Conservation (phyloP, 2,888 invertebrate genomes). For the Merodon equestris region DNA sequence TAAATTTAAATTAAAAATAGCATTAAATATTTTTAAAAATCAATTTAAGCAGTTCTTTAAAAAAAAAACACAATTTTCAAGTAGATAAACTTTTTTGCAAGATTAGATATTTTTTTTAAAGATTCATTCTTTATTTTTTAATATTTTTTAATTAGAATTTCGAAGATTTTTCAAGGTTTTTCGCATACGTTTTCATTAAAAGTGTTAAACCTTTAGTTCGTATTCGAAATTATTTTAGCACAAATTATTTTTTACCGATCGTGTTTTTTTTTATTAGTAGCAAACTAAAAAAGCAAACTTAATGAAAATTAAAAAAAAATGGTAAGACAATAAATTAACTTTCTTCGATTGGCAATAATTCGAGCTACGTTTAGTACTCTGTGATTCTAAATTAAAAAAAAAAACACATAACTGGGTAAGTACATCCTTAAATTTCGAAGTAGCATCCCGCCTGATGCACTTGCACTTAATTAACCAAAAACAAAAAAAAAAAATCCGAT, state of each 20-base stretch:
- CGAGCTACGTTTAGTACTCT: too few relatives aligned
- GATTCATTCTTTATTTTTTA: constrained; percentile 14
- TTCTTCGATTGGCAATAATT: too few relatives aligned
- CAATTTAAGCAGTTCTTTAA: constrained; percentile 15
- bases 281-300: constrained; percentile 1
- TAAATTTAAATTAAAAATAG: too few relatives aligned
- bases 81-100: constrained; percentile 54
- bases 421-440: constrained; percentile 27
- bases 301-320: constrained; percentile 9
- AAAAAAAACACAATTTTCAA: constrained; percentile 20
- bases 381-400: too few relatives aligned
- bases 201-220: constrained; percentile 32
- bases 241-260: constrained; percentile 6
- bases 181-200: constrained; percentile 28
- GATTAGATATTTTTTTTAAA: constrained; percentile 30
- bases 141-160: constrained; percentile 21
- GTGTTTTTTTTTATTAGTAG: constrained; percentile 6
- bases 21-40: neutral
- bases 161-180: constrained; percentile 19
- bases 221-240: constrained; percentile 21
- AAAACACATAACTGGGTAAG: constrained; percentile 21
- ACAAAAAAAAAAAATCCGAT: constrained; percentile 10
- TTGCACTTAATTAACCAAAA: too few relatives aligned
- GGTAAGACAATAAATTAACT: neutral
- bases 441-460: constrained; percentile 44